Evolutionary conservation across 92 coral and sea anemone species (phyloP).

Genomic region (Porites divaricata): DNA sequence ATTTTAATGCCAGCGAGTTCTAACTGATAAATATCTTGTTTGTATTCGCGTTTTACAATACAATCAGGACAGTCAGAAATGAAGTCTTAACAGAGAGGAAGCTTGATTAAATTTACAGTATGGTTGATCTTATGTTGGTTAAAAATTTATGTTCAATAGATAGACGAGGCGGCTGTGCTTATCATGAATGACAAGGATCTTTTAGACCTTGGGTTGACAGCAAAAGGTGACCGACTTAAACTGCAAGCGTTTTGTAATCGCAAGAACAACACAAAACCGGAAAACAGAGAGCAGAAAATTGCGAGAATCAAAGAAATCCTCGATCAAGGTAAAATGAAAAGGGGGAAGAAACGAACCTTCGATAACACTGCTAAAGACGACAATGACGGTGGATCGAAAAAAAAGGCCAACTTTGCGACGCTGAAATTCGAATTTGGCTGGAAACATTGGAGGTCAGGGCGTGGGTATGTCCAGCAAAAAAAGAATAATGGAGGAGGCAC

Average conservation of each 20-base stretch:
- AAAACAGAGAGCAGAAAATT: conserved; percentile 18
- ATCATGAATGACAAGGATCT: conserved; percentile 30
- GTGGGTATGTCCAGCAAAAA: conserved; percentile 32
- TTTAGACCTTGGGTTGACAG: conserved; percentile 19
- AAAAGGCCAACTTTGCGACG: conserved; percentile 24
- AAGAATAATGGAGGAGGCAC: conserved; percentile 33
- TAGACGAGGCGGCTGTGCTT: conserved; percentile 26
- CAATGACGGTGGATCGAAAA: conserved; percentile 22
- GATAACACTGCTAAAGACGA: conserved; percentile 7
- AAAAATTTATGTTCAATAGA: conserved; percentile 12
- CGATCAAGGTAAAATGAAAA: conserved; percentile 7
- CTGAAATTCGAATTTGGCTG: conserved; percentile 38
- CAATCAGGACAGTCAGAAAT: too few species aligned
- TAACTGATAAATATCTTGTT: too few species aligned
- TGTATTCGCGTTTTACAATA: too few species aligned
- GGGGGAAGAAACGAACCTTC: not conserved
- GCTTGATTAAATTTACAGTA: too few species aligned
- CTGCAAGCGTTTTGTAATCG: conserved; percentile 36
- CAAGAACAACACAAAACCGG: not conserved
- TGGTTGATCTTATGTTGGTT: not conserved
- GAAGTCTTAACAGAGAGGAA: too few species aligned
- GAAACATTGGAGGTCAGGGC: conserved; percentile 36
- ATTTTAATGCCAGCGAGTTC: too few species aligned
- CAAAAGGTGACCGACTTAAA: conserved; percentile 22
- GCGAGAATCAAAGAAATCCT: conserved; percentile 4